phyloP scores from a whole-genome alignment of 2,797 vertebrate genomes.

The Sciurus vulgaris region DNA sequence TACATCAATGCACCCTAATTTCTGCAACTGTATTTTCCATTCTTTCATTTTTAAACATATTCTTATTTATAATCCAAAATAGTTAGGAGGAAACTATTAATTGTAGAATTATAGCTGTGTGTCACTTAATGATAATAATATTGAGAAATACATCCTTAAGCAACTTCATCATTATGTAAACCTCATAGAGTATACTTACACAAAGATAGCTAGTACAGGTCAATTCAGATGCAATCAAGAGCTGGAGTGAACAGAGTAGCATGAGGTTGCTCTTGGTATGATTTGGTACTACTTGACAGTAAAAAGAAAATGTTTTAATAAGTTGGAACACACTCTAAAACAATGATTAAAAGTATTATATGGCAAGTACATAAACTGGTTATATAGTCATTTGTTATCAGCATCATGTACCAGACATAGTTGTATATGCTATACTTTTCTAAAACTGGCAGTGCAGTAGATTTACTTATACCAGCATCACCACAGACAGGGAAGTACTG shows the following conservation, averaged over 20 bases:
- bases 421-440: neutral
- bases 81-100: conserved; percentile 10
- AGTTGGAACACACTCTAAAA: neutral
- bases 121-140: neutral
- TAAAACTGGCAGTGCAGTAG: fast-evolving
- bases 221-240: no score
- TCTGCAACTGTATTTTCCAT: neutral
- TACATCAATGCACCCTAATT: neutral
- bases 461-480: neutral
- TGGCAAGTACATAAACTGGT: neutral
- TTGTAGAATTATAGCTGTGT: neutral
- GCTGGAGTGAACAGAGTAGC: neutral
- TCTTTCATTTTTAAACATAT: neutral
- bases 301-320: neutral
- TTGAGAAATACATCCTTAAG: neutral
- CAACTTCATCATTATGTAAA: neutral
- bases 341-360: neutral
- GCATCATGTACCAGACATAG: neutral
- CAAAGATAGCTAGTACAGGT: neutral
- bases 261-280: neutral
- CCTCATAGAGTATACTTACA: neutral
- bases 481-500: neutral
- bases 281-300: neutral
- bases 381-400: neutral
- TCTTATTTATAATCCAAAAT: neutral